These are phyloP conservation scores for Drosophila asahinai DNA, from an alignment of 1,140 invertebrate genomes.

Conservation along the genomic window DNA sequence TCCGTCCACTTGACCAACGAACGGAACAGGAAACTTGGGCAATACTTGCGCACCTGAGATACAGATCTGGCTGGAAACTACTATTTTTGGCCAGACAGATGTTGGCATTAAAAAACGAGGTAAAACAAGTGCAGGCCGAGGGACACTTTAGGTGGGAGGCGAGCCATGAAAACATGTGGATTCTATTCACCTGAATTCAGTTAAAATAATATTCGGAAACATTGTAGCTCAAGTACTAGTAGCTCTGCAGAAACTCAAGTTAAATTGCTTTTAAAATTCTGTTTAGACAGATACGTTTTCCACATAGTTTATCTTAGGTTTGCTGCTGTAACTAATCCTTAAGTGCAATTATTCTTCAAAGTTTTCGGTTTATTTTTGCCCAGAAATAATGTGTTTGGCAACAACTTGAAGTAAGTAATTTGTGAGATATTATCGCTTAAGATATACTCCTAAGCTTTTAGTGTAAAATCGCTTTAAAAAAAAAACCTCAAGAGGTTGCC, in stretches of 20 bases:
- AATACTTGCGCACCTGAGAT: conserved; percentile 70
- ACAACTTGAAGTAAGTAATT: conserved; percentile 5
- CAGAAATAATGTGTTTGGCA: conserved; percentile 8
- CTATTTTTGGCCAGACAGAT: conserved; percentile 62
- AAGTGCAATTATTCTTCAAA: conserved; percentile 1
- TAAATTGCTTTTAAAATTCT: not conserved
- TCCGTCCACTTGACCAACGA: conserved; percentile 60
- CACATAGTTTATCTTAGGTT: not conserved
- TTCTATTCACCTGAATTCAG: not conserved
- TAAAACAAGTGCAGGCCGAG: conserved; percentile 46
- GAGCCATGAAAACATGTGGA: conserved; percentile 1
- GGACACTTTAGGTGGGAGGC: conserved; percentile 15
- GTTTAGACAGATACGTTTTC: not conserved
- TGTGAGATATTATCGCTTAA: conserved; percentile 13
- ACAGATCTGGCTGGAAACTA: conserved; percentile 39
- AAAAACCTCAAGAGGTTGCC: conserved; percentile 30
- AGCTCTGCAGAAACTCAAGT: not conserved
- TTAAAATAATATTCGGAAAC: not conserved
- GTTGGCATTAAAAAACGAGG: conserved; percentile 48
- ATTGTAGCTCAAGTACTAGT: not conserved
- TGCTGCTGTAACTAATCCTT: not conserved
- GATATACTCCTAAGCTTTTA: conserved; percentile 14
- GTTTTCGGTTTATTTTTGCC: no score
- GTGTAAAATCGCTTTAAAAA: conserved; percentile 42
- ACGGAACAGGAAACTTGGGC: conserved; percentile 75